These are phyloP conservation scores for Teinopalpus imperialis DNA, from an alignment of 2,888 invertebrate genomes.

Conservation along the genomic window DNA sequence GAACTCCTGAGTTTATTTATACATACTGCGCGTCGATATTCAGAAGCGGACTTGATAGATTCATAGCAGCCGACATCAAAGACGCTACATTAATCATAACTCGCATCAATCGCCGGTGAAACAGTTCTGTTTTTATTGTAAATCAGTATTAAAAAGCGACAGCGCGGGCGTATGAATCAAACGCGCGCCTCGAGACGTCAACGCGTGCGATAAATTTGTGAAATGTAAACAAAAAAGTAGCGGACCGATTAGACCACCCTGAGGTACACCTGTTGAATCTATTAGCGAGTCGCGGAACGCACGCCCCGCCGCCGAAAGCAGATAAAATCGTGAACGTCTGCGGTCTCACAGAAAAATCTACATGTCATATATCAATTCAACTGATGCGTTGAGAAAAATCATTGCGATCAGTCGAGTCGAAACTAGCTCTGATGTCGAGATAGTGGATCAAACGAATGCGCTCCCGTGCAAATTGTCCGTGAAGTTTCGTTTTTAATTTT, in stretches of 20 bases:
- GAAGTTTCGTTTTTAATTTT: conserved; percentile 66
- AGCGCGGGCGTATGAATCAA: conserved; percentile 76
- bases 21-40: conserved; percentile 74
- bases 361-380: conserved; percentile 62
- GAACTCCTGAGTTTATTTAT: conserved; percentile 74
- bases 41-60: conserved; percentile 78
- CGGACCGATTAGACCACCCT: conserved; percentile 69
- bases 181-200: conserved; percentile 73
- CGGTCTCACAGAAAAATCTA: conserved; percentile 40
- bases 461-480: conserved; percentile 64
- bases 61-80: conserved; percentile 80
- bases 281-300: conserved; percentile 54
- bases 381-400: conserved; percentile 70
- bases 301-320: conserved; percentile 45
- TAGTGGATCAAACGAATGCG: conserved; percentile 60
- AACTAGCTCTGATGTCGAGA: conserved; percentile 43
- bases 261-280: conserved; percentile 76
- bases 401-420: conserved; percentile 52
- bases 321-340: conserved; percentile 57
- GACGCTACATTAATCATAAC: conserved; percentile 79
- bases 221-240: conserved; percentile 71
- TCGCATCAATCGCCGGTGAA: conserved; percentile 78
- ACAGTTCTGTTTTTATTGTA: conserved; percentile 79
- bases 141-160: conserved; percentile 81
- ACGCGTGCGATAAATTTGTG: conserved; percentile 73